Conservation (phyloP, 1,140 invertebrate genomes). For the Reticulitermes speratus region DNA sequence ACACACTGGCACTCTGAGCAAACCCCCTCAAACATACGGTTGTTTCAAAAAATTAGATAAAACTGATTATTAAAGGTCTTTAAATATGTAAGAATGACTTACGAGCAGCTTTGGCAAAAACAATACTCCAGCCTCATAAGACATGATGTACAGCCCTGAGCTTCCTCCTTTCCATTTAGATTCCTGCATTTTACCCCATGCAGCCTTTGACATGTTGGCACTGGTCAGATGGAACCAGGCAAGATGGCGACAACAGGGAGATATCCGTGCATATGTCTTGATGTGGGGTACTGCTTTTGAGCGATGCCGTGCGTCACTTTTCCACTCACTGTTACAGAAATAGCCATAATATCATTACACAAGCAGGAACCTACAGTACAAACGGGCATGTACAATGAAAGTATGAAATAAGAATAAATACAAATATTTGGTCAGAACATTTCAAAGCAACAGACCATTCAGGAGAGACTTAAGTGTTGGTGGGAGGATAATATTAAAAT, state of each 20-base stretch:
- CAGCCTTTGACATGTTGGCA: slow-evolving; percentile 92
- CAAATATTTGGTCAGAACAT: too few relatives aligned
- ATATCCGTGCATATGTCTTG: slow-evolving; percentile 82
- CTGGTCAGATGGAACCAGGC: slow-evolving; percentile 87
- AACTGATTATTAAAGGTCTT: too few relatives aligned
- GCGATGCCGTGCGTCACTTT: slow-evolving; percentile 62
- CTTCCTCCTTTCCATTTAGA: slow-evolving; percentile 49
- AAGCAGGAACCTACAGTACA: too few relatives aligned
- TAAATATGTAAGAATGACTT: slow-evolving; percentile 42
- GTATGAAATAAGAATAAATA: too few relatives aligned
- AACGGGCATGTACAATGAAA: too few relatives aligned
- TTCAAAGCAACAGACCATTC: too few relatives aligned
- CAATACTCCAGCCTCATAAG: slow-evolving; percentile 89
- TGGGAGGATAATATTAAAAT: too few relatives aligned
- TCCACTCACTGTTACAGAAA: slow-evolving; percentile 72
- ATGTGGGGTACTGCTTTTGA: slow-evolving; percentile 89
- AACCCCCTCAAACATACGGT: too few relatives aligned
- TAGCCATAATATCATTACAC: not conserved
- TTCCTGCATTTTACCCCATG: slow-evolving; percentile 82
- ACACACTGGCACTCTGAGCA: too few relatives aligned
- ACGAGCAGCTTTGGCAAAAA: slow-evolving; percentile 84
- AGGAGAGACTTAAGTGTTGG: too few relatives aligned
- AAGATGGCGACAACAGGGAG: slow-evolving; percentile 61
- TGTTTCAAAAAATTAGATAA: too few relatives aligned
- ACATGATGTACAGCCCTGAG: slow-evolving; percentile 70